These are phyloP conservation scores for Prochilodus magdalenae DNA, from an alignment of 2,113 vertebrate genomes.

Conservation along the genomic window DNA sequence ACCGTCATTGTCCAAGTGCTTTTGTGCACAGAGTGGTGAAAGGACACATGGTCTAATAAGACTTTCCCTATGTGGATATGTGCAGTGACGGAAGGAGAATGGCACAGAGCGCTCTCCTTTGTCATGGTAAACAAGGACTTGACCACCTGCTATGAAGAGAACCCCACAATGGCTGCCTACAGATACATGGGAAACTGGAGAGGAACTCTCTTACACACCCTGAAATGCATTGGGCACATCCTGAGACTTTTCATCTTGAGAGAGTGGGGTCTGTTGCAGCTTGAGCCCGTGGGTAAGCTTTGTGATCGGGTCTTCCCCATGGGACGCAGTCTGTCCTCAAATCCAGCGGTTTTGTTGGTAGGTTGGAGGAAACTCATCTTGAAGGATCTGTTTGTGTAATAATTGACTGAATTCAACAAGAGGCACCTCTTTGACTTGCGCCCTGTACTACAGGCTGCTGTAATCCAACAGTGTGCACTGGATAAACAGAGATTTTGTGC, in stretches of 20 bases:
- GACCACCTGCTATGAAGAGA: conserved; percentile 48
- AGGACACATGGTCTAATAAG: conserved; percentile 3
- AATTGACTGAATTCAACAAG: not conserved
- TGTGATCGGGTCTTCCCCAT: not conserved
- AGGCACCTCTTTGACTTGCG: too few species aligned
- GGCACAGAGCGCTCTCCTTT: conserved; percentile 37
- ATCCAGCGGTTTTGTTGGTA: conserved; percentile 9
- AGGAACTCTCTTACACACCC: not conserved
- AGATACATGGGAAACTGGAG: conserved; percentile 39
- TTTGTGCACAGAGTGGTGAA: conserved; percentile 12
- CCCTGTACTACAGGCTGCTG: not conserved
- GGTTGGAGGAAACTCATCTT: not conserved
- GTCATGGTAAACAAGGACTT: conserved; percentile 49
- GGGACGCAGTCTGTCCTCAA: conserved; percentile 1
- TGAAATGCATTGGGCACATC: not conserved
- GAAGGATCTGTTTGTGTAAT: not conserved
- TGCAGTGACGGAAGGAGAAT: conserved; percentile 11
- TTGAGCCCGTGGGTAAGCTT: not conserved
- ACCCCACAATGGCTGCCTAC: conserved; percentile 33
- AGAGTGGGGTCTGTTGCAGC: conserved; percentile 3
- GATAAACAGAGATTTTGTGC: too few species aligned
- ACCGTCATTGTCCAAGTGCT: conserved; percentile 19
- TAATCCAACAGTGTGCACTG: not conserved
- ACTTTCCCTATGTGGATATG: conserved; percentile 17
- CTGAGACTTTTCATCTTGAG: not conserved